These are phyloP conservation scores for Solea solea DNA, from an alignment of 2,113 vertebrate species.

Conservation along the genomic window DNA sequence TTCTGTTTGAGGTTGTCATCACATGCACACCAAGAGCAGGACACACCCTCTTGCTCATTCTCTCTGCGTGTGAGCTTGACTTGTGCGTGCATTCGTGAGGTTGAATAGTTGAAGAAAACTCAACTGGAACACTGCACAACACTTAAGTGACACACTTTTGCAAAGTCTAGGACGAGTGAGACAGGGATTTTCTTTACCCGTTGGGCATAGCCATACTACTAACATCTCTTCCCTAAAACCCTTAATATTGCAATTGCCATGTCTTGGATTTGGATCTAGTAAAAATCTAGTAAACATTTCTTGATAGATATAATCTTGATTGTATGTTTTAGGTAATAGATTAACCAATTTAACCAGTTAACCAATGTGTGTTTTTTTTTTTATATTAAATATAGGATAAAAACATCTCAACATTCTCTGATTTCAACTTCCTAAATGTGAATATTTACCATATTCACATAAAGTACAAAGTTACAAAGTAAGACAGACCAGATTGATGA, in stretches of 20 bases:
- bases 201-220: background rate
- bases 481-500: no score
- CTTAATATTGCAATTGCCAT: no score
- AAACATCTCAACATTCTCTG: no score
- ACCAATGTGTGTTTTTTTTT: no score
- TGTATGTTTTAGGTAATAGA: background rate
- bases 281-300: background rate
- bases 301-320: background rate
- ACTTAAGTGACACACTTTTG: background rate
- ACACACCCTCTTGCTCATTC: constrained; percentile 36
- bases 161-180: background rate
- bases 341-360: no score
- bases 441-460: no score
- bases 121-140: background rate
- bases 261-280: no score
- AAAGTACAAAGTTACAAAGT: no score
- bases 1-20: constrained; percentile 66
- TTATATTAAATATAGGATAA: no score
- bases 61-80: constrained; percentile 34
- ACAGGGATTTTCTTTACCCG: background rate
- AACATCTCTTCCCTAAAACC: background rate
- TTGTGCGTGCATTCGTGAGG: constrained; percentile 20
- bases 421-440: no score
- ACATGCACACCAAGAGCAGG: constrained; percentile 44
- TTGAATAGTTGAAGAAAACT: background rate